Percentiles rank a stretch among this genome's conserved stretches.
These are phyloP conservation scores for Andrena haemorrhoa DNA, from an alignment of 2,888 invertebrate species.

Conservation along the genomic window DNA sequence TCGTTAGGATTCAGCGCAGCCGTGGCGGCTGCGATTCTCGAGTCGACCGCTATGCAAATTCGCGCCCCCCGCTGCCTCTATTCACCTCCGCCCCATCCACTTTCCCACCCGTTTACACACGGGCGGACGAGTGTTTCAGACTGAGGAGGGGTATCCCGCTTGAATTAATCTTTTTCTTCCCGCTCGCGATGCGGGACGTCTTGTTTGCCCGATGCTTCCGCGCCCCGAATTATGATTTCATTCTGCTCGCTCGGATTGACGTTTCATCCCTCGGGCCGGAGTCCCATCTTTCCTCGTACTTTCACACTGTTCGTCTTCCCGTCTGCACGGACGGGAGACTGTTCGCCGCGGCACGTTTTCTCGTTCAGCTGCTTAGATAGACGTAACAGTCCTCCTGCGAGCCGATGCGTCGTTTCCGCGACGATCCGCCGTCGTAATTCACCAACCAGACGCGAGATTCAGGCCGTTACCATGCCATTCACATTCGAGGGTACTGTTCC, in stretches of 20 bases:
- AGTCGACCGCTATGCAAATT: constrained; percentile 79
- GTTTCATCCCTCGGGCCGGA: too few species aligned
- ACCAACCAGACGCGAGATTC: background rate
- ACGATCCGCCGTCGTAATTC: background rate
- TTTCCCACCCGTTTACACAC: constrained; percentile 10
- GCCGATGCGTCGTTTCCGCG: background rate
- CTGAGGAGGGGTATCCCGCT: constrained; percentile 10
- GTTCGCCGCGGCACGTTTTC: too few species aligned
- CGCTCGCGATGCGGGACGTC: background rate
- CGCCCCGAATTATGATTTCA: background rate
- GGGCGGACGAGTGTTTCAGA: background rate
- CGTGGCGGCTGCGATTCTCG: constrained; percentile 73
- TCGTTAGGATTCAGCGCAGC: constrained; percentile 78
- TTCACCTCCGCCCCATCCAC: background rate
- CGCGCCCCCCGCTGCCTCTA: background rate
- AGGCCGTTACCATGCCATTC: background rate
- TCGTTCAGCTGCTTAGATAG: too few species aligned
- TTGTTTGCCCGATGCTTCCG: background rate
- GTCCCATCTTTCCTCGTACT: too few species aligned
- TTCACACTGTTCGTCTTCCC: too few species aligned
- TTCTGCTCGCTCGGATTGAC: too few species aligned
- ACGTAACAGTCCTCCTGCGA: background rate
- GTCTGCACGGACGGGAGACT: too few species aligned
- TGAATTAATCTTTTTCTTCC: constrained; percentile 27
- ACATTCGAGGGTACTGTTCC: constrained; percentile 2